These are phyloP conservation scores for Sparus aurata DNA, from an alignment of 2,797 vertebrate genomes.

Conservation along the genomic window DNA sequence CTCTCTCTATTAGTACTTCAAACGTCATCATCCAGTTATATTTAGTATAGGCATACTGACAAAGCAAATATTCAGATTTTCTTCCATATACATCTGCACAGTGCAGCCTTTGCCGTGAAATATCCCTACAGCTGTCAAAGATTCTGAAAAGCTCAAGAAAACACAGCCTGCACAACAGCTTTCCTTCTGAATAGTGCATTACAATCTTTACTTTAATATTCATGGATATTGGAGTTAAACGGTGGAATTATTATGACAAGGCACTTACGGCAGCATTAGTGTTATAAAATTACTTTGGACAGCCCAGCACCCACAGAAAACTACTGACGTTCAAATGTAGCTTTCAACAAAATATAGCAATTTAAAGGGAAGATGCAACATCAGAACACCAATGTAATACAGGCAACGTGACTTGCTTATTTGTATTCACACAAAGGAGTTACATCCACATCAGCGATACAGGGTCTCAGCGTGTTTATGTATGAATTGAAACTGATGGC, in stretches of 20 bases:
- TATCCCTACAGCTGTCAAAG: neutral
- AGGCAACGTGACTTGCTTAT: neutral
- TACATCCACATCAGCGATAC: slow-evolving; percentile 7
- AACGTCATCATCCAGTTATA: neutral
- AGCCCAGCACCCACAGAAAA: slow-evolving; percentile 1
- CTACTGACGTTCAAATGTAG: neutral
- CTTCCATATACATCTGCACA: neutral
- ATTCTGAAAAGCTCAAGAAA: neutral
- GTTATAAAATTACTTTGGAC: neutral
- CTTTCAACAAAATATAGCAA: neutral
- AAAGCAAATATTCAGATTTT: neutral
- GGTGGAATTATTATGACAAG: neutral
- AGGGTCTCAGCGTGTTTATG: neutral
- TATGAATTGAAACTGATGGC: neutral
- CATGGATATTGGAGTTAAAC: neutral
- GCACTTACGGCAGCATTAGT: slow-evolving; percentile 4
- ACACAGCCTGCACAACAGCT: neutral
- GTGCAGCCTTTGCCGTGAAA: neutral
- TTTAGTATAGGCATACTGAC: neutral
- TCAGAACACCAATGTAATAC: neutral
- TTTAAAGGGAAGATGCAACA: neutral
- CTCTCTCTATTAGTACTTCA: neutral
- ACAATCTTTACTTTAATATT: slow-evolving; percentile 4
- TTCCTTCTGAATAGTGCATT: neutral
- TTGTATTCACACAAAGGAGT: slow-evolving; percentile 1